Base-by-base conservation (phyloP, 2,888 invertebrate species). In the Nymphalis urticae region DNA sequence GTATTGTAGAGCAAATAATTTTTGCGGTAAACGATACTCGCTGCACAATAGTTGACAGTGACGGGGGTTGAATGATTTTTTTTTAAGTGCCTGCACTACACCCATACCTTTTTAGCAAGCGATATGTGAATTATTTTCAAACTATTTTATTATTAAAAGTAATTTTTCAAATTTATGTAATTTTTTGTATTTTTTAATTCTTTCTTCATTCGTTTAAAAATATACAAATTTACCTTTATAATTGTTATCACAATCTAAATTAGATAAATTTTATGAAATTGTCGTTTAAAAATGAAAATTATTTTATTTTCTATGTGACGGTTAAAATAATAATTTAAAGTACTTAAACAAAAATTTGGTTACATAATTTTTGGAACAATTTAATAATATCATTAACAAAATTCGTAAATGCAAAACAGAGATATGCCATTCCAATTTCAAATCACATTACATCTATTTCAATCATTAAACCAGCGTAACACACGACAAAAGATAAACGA, bases 21-120 rank as follows among this genome's bases (percentile, higher is more conserved):
- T 91, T 83, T 92, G 92, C 87, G 92, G 92, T 92, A 90, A 92
- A 77, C 83, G 91, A 92, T 92, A 90, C 90, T 86, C 81, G 83
- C 77, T 48, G 71, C 72, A 90, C 89, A 90, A 92, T 86, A 72
- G 84, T 1, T 83, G 89, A 88, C 89, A 85, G 81, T 90, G 89
- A 89, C 73, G 82, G 82, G 84, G 89, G 90, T 83, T 24, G 27
- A 50, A 19, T 50, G 48, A 48, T 19, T 48, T 62, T 66, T 21
- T 32, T 66, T 58, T 58, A 62, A 67, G 65, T 62, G 66, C 51
- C 13, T 62, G 66, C 51, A 17, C 71, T 65, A 60, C 53, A 73
- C 62, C 42, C 54, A 56, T 50, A 53, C 63, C 66, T 63, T 72
- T 72, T 69, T 69, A 54, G 54, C 17, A 5, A 24, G 42, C 42